A percentile compares a stretch with the other conserved stretches of the same genome.
These are phyloP conservation scores for Diachasmimorpha longicaudata DNA, from an alignment of 1,140 invertebrate genomes.

Conservation along the genomic window DNA sequence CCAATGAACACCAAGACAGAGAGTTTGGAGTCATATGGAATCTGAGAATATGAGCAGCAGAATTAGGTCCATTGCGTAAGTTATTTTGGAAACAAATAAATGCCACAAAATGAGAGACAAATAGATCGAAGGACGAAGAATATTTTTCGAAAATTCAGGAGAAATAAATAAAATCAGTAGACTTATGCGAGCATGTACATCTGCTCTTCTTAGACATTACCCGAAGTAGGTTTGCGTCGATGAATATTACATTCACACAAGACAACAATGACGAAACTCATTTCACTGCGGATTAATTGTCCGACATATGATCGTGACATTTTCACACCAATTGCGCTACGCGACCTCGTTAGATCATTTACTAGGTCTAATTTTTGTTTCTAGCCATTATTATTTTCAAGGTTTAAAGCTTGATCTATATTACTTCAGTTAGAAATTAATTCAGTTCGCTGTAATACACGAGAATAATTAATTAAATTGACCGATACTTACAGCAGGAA, in stretches of 20 bases:
- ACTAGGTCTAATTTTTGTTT: background rate
- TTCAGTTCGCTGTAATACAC: too few relatives aligned
- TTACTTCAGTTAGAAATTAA: background rate
- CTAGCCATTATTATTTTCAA: conserved; percentile 20
- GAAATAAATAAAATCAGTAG: background rate
- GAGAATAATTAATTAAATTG: too few relatives aligned
- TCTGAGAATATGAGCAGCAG: conserved; percentile 19
- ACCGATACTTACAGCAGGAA: conserved; percentile 45
- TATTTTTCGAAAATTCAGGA: too few relatives aligned
- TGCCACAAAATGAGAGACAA: too few relatives aligned
- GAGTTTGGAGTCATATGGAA: conserved; percentile 22
- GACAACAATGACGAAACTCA: conserved; percentile 37
- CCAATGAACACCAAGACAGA: conserved; percentile 67
- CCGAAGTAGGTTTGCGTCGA: background rate
- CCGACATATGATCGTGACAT: background rate
- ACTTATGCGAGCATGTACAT: background rate
- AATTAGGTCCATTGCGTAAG: background rate
- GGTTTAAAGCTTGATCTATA: background rate
- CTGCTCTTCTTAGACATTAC: background rate
- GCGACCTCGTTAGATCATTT: background rate
- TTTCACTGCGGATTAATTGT: background rate
- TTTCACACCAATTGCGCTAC: background rate
- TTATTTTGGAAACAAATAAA: too few relatives aligned
- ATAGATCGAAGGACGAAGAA: too few relatives aligned
- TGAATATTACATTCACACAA: conserved; percentile 1